Evolutionary conservation across 2,113 vertebrate species (phyloP), one percentile per base, ranked within the genome.

Genomic region (Anser cygnoides): DNA sequence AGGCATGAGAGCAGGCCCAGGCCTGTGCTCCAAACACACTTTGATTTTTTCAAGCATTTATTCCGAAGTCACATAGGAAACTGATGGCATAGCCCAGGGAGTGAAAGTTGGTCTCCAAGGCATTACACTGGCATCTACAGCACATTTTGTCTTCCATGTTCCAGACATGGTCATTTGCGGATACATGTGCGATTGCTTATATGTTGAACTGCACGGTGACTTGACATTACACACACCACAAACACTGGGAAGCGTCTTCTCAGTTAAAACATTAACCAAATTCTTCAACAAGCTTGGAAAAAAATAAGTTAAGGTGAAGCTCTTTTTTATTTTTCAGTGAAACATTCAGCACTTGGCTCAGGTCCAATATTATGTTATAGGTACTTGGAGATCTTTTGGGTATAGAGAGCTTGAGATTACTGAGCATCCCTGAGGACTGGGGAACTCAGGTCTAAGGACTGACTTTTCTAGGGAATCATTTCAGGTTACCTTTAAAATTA

Each of bases 401-500:
- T 87, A 57, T 41, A 73, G 71, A 39, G 16, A 57, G 52, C 28
- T 57, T 66, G 54, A 87, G 44, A 44, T 46, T 82, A 14, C n/a
- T 83, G 35, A 80, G 86, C 80, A 82, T 87, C 76, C 35, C 4
- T 0, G 29, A 87, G 39, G n/a, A 61, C 28, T 66, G 65, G 33
- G 26, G 50, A 84, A 84, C 75, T 75, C 62, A 92, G 91, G 83
- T 77, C 63, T 89, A 84, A 83, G n/a, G 43, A 52, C 44, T 81
- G 57, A 39, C 20, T 68, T 83, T 87, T 74, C 80, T 74, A 85
- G 50, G 76, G 71, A 90, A 92, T 85, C 9, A 39, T 75, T 84
- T 87, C 87, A 88, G 14, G 28, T 95, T 95, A 79, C 59, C 52
- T 95, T 92, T 84, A 95, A 91, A 94, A 87, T 87, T 74, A 84